A percentile compares a stretch with the other conserved stretches of the same genome.
Evolutionary conservation across 2,888 invertebrate species (phyloP).

Genomic region (Patella depressa): DNA sequence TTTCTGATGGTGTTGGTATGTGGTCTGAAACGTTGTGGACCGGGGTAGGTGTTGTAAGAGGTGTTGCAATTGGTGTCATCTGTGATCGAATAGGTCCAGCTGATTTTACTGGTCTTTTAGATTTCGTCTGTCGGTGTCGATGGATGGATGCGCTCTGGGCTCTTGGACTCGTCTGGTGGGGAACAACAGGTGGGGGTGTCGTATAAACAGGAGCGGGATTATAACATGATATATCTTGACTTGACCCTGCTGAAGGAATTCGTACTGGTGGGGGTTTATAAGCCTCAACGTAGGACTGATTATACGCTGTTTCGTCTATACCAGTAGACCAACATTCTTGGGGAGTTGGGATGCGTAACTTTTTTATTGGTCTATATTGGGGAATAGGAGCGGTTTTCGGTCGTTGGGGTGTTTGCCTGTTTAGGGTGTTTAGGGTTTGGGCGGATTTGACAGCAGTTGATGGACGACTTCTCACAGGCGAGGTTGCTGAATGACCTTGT

Average conservation of each 20-base stretch:
- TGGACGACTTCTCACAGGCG: background rate
- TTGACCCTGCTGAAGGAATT: constrained; percentile 16
- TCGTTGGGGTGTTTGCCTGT: constrained; percentile 13
- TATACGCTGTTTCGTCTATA: constrained; percentile 2
- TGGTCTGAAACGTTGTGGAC: constrained; percentile 26
- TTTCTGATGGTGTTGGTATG: background rate
- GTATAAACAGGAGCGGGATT: no score
- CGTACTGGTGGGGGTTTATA: constrained; percentile 7
- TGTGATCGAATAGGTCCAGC: constrained; percentile 45
- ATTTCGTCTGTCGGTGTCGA: constrained; percentile 40
- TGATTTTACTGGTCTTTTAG: constrained; percentile 46
- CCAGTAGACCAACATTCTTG: constrained; percentile 49
- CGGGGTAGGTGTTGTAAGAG: background rate
- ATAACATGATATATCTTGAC: background rate
- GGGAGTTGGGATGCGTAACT: constrained; percentile 53
- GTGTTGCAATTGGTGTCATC: constrained; percentile 16
- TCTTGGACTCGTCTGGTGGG: constrained; percentile 21
- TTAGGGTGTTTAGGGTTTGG: background rate
- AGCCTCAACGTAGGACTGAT: constrained; percentile 14
- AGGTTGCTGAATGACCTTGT: constrained; percentile 27
- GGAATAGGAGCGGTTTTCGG: constrained; percentile 51
- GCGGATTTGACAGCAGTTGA: constrained; percentile 1
- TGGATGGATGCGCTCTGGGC: constrained; percentile 51
- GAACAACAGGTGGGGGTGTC: background rate
- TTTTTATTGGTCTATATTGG: constrained; percentile 48